Conservation (phyloP, 2,113 vertebrate genomes). For the Excalfactoria chinensis region DNA sequence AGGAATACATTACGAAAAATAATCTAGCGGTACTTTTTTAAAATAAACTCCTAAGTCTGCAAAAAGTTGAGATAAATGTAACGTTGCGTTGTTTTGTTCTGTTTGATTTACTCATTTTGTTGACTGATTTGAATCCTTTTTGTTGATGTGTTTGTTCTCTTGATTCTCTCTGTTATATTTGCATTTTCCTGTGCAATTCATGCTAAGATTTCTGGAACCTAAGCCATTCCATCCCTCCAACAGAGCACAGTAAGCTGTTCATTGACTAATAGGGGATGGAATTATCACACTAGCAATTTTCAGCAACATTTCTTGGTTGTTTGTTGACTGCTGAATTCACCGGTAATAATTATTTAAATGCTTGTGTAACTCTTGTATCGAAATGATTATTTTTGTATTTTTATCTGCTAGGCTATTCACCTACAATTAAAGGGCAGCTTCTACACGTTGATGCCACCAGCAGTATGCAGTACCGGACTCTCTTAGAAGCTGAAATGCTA, state of each 20-base stretch:
- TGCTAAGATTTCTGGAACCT: not conserved
- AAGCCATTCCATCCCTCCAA: not conserved
- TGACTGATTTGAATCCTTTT: not conserved
- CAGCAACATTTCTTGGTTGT: not conserved
- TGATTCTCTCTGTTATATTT: not conserved
- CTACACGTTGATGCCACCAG: slow-evolving; percentile 97
- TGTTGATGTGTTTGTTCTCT: not conserved
- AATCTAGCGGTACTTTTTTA: not conserved
- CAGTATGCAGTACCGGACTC: slow-evolving; percentile 97
- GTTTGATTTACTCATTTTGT: not conserved
- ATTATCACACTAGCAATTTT: not conserved
- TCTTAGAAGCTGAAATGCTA: slow-evolving; percentile 97
- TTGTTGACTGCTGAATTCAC: not conserved
- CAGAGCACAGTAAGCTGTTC: not conserved
- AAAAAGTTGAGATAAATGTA: not conserved
- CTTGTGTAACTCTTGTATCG: not conserved
- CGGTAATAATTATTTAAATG: not conserved
- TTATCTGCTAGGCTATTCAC: slow-evolving; percentile 86
- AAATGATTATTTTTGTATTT: not conserved
- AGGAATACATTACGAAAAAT: not conserved
- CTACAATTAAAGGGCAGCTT: slow-evolving; percentile 97
- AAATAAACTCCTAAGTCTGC: not conserved
- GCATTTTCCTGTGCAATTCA: not conserved
- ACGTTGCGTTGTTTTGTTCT: not conserved
- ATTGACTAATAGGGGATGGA: not conserved